phyloP scores from a whole-genome alignment of 2,888 invertebrate species.

The Cephus pulcher region DNA sequence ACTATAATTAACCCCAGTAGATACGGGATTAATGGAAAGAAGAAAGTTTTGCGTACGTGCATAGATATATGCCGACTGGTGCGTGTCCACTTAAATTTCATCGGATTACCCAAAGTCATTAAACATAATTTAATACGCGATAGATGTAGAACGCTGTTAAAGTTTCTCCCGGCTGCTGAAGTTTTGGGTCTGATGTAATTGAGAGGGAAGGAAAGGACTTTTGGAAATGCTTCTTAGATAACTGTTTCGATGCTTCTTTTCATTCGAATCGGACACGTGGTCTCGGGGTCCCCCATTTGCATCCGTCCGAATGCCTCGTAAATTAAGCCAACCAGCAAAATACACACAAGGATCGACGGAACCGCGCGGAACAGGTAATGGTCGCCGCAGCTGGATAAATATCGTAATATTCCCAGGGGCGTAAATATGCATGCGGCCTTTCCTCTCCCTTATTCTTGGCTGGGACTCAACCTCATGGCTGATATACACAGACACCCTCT shows the following conservation, averaged over 20 bases:
- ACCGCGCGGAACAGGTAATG: slow-evolving; percentile 16
- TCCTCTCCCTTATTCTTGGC: slow-evolving; percentile 22
- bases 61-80: background rate
- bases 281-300: background rate
- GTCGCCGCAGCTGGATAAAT: slow-evolving; percentile 30
- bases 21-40: slow-evolving; percentile 47
- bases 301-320: background rate
- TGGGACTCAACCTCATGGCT: slow-evolving; percentile 30
- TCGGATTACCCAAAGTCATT: background rate
- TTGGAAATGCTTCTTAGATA: too few relatives aligned
- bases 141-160: background rate
- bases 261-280: too few relatives aligned
- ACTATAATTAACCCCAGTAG: slow-evolving; percentile 50
- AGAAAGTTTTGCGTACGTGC: slow-evolving; percentile 26
- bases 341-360: background rate
- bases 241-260: background rate
- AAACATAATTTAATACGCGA: background rate
- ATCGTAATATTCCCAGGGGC: slow-evolving; percentile 26
- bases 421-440: slow-evolving; percentile 28
- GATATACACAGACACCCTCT: slow-evolving; percentile 15
- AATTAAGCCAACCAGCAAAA: background rate
- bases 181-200: background rate
- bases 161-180: background rate
- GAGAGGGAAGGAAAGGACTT: background rate
- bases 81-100: background rate